These are phyloP conservation scores for Lamellibrachia satsuma DNA, from an alignment of 2,888 invertebrate species.

Conservation along the genomic window DNA sequence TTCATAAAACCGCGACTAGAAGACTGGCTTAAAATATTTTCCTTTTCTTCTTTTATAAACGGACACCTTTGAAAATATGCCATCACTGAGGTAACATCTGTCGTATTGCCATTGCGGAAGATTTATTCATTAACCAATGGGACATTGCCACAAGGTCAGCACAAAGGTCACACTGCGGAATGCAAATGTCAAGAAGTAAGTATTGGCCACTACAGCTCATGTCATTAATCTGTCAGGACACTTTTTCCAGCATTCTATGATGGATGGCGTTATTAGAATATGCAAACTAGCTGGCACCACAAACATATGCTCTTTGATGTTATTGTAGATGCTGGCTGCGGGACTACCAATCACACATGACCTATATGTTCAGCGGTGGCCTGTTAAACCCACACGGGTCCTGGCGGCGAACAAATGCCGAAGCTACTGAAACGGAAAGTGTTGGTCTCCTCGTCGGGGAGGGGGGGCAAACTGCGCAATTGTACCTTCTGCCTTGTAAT, in stretches of 20 bases:
- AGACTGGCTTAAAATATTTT: not conserved
- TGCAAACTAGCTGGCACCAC: not conserved
- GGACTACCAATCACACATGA: not conserved
- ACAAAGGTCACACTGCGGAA: not conserved
- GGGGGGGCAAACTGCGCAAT: not conserved
- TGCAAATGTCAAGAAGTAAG: conserved; percentile 4
- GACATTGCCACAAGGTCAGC: not conserved
- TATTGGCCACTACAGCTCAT: not conserved
- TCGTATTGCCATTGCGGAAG: not conserved
- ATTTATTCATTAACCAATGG: conserved; percentile 4
- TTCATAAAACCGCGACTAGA: not conserved
- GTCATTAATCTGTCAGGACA: not conserved
- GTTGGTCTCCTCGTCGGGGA: not conserved
- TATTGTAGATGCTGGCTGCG: not conserved
- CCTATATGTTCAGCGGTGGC: not conserved
- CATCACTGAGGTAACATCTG: not conserved
- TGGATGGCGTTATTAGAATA: conserved; percentile 17
- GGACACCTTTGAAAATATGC: not conserved
- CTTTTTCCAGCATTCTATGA: not conserved
- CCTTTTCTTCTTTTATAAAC: not conserved
- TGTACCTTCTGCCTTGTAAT: not conserved
- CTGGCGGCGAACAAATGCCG: not conserved
- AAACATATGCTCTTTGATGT: conserved; percentile 12
- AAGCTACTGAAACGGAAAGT: not conserved
- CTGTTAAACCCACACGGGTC: not conserved